These are phyloP conservation scores for Notolabrus celidotus DNA, from an alignment of 2,797 vertebrate species.

Conservation along the genomic window DNA sequence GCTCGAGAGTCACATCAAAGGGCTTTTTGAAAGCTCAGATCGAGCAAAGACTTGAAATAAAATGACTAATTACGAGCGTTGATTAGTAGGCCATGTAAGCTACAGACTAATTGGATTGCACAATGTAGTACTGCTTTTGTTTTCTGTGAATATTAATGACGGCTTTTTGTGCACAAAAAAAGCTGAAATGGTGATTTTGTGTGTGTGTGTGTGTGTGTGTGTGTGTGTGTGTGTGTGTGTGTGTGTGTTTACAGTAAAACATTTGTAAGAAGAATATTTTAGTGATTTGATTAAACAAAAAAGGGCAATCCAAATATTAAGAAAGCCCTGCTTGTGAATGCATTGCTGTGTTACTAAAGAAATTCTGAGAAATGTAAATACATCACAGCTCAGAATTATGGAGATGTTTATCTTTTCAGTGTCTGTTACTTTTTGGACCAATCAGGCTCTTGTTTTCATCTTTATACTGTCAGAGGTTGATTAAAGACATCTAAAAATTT, in stretches of 20 bases:
- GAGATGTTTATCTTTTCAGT: too few relatives aligned
- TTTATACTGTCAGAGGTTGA: background rate
- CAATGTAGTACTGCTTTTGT: slow-evolving; percentile 65
- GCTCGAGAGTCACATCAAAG: slow-evolving; percentile 75
- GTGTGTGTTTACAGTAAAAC: too few relatives aligned
- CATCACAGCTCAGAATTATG: too few relatives aligned
- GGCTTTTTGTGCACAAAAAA: slow-evolving; percentile 39
- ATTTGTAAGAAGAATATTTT: background rate
- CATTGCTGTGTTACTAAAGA: too few relatives aligned
- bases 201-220: slow-evolving; percentile 29
- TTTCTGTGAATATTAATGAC: slow-evolving; percentile 65
- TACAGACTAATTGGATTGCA: slow-evolving; percentile 75
- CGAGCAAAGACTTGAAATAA: slow-evolving; percentile 76
- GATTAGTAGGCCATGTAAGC: slow-evolving; percentile 69
- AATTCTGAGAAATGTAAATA: too few relatives aligned
- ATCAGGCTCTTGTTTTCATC: too few relatives aligned
- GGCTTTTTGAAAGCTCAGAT: slow-evolving; percentile 66
- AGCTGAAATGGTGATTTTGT: slow-evolving; percentile 44
- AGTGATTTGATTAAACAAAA: too few relatives aligned
- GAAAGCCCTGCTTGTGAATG: too few relatives aligned
- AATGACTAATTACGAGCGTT: slow-evolving; percentile 76
- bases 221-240: too few relatives aligned
- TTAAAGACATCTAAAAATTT: background rate
- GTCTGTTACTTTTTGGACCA: too few relatives aligned
- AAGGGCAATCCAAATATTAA: too few relatives aligned